These are phyloP conservation scores for Ammospiza nelsoni DNA, from an alignment of 2,113 vertebrate genomes.

Conservation along the genomic window DNA sequence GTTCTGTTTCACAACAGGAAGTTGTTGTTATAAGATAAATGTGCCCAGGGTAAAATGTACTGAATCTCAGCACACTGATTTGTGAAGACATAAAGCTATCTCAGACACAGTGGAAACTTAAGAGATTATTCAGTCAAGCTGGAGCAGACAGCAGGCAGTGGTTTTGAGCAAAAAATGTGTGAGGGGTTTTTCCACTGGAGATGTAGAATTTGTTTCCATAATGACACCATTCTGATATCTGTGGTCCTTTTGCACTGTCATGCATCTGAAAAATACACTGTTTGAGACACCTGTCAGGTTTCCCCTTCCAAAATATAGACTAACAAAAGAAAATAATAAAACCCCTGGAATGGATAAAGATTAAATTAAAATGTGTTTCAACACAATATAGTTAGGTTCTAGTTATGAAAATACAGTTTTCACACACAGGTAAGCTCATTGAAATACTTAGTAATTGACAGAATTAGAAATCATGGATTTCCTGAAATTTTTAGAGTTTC, in stretches of 20 bases:
- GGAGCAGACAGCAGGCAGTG: neutral
- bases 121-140: neutral
- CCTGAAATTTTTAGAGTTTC: neutral
- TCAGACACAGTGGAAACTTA: neutral
- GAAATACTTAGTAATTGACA: neutral
- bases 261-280: neutral
- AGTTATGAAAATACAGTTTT: neutral
- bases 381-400: neutral
- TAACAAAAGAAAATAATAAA: neutral
- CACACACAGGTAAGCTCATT: neutral
- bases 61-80: constrained; percentile 36
- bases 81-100: constrained; percentile 48
- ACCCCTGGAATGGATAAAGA: neutral
- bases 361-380: neutral
- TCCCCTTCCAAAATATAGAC: neutral
- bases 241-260: neutral
- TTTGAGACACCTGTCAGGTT: neutral
- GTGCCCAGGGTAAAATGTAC: neutral
- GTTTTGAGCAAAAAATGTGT: neutral
- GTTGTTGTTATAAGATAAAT: neutral
- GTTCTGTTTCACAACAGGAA: constrained; percentile 47
- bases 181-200: neutral
- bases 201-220: neutral
- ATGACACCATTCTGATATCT: neutral
- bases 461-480: neutral